phyloP scores from a whole-genome alignment of 2,113 vertebrate species.

The Dascyllus trimaculatus region DNA sequence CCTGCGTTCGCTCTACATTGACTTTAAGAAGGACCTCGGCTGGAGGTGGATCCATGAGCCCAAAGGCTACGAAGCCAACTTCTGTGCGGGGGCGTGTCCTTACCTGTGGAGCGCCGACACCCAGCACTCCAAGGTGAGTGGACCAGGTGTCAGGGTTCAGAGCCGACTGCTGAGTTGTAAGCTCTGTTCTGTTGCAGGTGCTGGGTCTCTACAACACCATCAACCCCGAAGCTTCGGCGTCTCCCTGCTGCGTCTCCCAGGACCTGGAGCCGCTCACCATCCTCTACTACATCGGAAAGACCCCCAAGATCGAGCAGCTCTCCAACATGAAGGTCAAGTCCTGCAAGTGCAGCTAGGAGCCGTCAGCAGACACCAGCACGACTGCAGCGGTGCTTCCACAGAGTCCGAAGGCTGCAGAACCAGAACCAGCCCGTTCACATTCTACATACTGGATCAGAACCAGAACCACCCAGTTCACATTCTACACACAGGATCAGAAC shows the following conservation, averaged over 20 bases:
- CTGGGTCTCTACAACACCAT: constrained; percentile 96
- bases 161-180: too few species aligned
- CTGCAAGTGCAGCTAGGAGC: constrained; percentile 97
- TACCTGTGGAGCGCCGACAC: constrained; percentile 89
- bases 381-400: too few species aligned
- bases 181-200: constrained; percentile 83
- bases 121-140: constrained; percentile 83
- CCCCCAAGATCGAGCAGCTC: constrained; percentile 97
- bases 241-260: constrained; percentile 96
- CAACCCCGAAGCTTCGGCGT: constrained; percentile 97
- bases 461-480: too few species aligned
- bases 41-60: constrained; percentile 88
- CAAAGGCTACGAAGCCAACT: constrained; percentile 87
- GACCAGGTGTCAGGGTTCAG: too few species aligned
- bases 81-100: constrained; percentile 86
- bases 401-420: too few species aligned
- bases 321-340: constrained; percentile 99
- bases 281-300: constrained; percentile 97
- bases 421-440: too few species aligned
- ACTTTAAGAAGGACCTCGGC: constrained; percentile 86
- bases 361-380: constrained; percentile 31
- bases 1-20: constrained; percentile 85
- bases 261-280: constrained; percentile 98
- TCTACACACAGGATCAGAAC: too few species aligned
- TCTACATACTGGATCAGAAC: too few species aligned